These are phyloP conservation scores for Urocitellus parryii DNA, from an alignment of 2,113 vertebrate species.

Conservation along the genomic window DNA sequence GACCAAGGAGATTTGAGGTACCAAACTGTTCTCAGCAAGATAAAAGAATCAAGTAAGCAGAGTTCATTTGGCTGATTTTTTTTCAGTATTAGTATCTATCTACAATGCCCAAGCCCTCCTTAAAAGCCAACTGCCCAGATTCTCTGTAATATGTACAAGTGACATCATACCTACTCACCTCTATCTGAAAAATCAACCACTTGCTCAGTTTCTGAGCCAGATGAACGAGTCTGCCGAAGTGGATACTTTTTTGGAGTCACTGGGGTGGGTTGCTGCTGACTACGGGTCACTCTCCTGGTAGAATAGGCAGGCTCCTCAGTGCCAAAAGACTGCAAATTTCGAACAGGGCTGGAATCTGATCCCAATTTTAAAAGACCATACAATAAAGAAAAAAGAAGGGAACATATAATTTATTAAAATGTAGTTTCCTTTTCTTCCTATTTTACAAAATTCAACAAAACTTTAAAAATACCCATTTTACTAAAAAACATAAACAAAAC, in stretches of 20 bases:
- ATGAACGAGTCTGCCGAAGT: slow-evolving; percentile 94
- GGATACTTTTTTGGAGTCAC: slow-evolving; percentile 96
- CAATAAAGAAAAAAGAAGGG: slow-evolving; percentile 42
- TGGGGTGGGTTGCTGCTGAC: slow-evolving; percentile 94
- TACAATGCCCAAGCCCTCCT: not conserved
- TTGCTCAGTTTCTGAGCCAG: slow-evolving; percentile 95
- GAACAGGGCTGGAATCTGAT: slow-evolving; percentile 91
- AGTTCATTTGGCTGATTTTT: not conserved
- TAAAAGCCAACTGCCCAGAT: not conserved
- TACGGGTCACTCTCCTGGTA: slow-evolving; percentile 95
- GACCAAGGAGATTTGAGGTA: not conserved
- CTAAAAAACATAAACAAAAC: not conserved
- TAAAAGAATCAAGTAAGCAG: not conserved
- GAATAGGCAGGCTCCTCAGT: slow-evolving; percentile 93
- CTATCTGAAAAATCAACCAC: slow-evolving; percentile 92
- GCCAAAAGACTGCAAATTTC: slow-evolving; percentile 88
- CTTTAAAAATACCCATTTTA: not conserved
- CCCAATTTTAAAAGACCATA: slow-evolving; percentile 32
- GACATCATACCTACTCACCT: slow-evolving; percentile 84
- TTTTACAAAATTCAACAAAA: slow-evolving; percentile 52
- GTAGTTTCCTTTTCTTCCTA: not conserved
- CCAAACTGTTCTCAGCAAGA: not conserved
- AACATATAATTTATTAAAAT: slow-evolving; percentile 9
- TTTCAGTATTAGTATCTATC: not conserved
- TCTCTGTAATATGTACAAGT: not conserved